phyloP scores from a whole-genome alignment of 2,888 invertebrate species.

The Julus scandinavius region DNA sequence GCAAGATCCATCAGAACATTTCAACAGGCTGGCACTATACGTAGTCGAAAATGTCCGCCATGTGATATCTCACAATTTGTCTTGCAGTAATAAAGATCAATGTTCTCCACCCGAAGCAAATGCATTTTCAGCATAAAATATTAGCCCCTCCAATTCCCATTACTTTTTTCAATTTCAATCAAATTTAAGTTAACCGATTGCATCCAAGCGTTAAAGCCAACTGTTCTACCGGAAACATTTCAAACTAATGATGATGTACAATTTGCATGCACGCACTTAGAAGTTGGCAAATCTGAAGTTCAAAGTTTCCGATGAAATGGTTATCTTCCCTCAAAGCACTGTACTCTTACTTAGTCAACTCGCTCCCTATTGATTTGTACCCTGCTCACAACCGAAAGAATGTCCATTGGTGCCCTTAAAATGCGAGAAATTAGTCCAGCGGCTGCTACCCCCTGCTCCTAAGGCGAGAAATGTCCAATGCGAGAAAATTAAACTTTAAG shows the following conservation, averaged over 20 bases:
- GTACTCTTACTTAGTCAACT: not conserved
- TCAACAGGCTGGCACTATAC: not conserved
- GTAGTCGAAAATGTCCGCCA: not conserved
- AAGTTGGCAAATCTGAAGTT: not conserved
- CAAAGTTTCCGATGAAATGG: not conserved
- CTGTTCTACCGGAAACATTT: constrained; percentile 48
- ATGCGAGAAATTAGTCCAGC: not conserved
- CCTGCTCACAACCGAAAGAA: not conserved
- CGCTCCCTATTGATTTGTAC: constrained; percentile 6
- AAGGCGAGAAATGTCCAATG: not conserved
- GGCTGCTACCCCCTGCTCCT: not conserved
- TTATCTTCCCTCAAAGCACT: not conserved
- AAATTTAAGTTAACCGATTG: not conserved
- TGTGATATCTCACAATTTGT: not conserved
- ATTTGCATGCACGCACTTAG: constrained; percentile 24
- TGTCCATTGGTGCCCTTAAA: not conserved
- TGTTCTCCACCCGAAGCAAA: not conserved
- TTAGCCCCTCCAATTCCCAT: not conserved
- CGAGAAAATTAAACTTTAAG: constrained; percentile 10
- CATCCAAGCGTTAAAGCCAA: constrained; percentile 37
- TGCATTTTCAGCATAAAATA: not conserved
- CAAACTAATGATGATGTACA: constrained; percentile 45
- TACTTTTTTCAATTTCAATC: not conserved
- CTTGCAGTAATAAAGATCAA: not conserved
- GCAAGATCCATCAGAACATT: not conserved